A percentile compares a stretch with the other conserved stretches of the same genome.
These are phyloP conservation scores for Apogon talboti DNA, from an alignment of 2,797 vertebrate genomes.

Conservation along the genomic window DNA sequence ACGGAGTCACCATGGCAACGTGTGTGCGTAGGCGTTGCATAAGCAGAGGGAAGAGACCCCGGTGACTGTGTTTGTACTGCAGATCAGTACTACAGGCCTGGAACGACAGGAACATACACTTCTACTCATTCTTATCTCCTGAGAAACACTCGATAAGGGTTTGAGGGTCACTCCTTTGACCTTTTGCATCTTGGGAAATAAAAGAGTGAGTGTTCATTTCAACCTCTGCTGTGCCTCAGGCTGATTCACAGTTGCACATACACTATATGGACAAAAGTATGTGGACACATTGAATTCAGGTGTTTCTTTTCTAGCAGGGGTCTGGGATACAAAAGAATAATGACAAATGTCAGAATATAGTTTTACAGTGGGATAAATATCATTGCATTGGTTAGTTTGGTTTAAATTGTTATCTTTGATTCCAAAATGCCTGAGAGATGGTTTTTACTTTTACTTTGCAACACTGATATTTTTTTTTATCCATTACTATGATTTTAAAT, in stretches of 20 bases:
- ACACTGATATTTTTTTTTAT: too few species aligned
- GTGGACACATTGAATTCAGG: too few species aligned
- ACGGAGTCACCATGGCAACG: conserved; percentile 42
- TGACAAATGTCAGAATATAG: too few species aligned
- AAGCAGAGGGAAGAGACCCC: conserved; percentile 27
- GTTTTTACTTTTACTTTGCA: too few species aligned
- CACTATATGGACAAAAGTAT: not conserved
- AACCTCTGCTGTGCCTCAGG: not conserved
- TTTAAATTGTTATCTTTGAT: too few species aligned
- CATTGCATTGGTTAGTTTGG: too few species aligned
- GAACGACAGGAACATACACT: not conserved
- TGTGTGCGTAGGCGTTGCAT: conserved; percentile 46
- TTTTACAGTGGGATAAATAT: too few species aligned
- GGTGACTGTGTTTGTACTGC: conserved; percentile 11
- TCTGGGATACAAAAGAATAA: too few species aligned
- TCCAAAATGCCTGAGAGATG: too few species aligned
- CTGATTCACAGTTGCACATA: conserved; percentile 1
- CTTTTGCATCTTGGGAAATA: not conserved
- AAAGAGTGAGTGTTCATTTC: not conserved
- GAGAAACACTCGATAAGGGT: conserved; percentile 1
- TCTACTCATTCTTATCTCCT: not conserved
- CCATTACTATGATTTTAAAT: too few species aligned
- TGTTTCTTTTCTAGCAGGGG: too few species aligned
- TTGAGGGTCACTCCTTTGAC: conserved; percentile 1
- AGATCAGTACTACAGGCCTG: not conserved